Conservation (phyloP, 2,888 invertebrate genomes). For the Lasioglossum oenotherae region DNA sequence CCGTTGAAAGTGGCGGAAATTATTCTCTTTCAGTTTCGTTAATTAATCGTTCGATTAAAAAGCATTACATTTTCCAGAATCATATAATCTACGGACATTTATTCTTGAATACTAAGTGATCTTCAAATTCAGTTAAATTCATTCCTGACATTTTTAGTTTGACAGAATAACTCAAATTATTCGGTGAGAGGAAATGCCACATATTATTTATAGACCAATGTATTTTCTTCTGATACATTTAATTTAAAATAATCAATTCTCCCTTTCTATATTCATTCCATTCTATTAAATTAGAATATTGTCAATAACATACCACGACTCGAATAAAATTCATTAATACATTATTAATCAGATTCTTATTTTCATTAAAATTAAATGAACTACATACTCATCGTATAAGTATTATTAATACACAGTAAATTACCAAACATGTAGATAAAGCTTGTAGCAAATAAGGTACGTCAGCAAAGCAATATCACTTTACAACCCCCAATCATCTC, state of each 20-base stretch:
- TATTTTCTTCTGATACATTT: not conserved
- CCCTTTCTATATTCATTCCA: not conserved
- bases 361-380: not conserved
- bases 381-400: too few species aligned
- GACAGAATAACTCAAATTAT: not conserved
- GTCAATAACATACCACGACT: too few species aligned
- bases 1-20: not conserved
- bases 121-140: not conserved
- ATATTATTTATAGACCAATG: too few species aligned
- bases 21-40: not conserved
- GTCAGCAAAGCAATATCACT: not conserved
- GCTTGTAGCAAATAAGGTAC: not conserved
- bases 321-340: too few species aligned
- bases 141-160: not conserved
- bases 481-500: not conserved
- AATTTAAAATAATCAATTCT: not conserved
- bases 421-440: not conserved
- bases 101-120: not conserved
- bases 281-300: too few species aligned
- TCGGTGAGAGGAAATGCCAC: too few species aligned
- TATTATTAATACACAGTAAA: not conserved
- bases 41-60: not conserved
- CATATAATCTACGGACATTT: not conserved
- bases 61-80: not conserved
- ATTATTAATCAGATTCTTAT: too few species aligned